A percentile compares a stretch with the other conserved stretches of the same genome.
Evolutionary conservation across 2,888 invertebrate species (phyloP).

Genomic region (Ryuthela nishihirai): DNA sequence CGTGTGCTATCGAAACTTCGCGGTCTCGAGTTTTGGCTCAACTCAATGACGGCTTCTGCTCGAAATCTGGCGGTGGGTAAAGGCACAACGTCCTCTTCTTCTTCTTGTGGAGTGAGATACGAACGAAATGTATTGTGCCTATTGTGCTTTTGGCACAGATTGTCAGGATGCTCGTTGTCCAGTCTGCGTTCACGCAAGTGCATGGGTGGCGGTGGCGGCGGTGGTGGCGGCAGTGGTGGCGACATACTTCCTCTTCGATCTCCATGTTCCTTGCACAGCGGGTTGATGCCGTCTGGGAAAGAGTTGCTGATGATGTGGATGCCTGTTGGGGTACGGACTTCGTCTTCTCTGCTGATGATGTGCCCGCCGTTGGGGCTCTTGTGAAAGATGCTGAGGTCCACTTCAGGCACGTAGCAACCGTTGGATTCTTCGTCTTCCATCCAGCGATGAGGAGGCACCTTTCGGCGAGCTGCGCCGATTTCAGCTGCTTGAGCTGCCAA

Average conservation of each 20-base stretch:
- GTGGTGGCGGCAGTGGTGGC: constrained; percentile 39
- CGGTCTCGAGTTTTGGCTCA: constrained; percentile 17
- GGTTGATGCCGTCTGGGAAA: constrained; percentile 24
- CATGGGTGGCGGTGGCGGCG: constrained; percentile 43
- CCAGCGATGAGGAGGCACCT: constrained; percentile 15
- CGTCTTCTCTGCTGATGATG: constrained; percentile 17
- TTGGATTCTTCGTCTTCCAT: constrained; percentile 32
- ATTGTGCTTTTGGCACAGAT: constrained; percentile 31
- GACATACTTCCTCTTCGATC: constrained; percentile 17
- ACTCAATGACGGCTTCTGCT: constrained; percentile 26
- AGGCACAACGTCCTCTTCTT: constrained; percentile 15
- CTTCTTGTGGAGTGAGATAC: constrained; percentile 12
- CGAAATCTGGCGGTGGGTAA: constrained; percentile 5
- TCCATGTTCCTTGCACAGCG: constrained; percentile 34
- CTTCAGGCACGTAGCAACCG: constrained; percentile 42
- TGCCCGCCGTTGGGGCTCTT: constrained; percentile 39
- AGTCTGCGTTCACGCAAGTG: constrained; percentile 15
- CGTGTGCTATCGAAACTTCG: constrained; percentile 39
- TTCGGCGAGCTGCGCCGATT: constrained; percentile 30
- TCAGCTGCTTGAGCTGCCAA: constrained; percentile 38
- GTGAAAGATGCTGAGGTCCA: constrained; percentile 35
- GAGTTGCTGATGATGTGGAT: constrained; percentile 35
- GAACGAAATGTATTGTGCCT: constrained; percentile 4
- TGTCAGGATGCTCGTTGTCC: constrained; percentile 9
- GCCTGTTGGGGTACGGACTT: constrained; percentile 8